These are phyloP conservation scores for Ctenoplectra terminalis DNA, from an alignment of 1,140 invertebrate species.

Conservation along the genomic window DNA sequence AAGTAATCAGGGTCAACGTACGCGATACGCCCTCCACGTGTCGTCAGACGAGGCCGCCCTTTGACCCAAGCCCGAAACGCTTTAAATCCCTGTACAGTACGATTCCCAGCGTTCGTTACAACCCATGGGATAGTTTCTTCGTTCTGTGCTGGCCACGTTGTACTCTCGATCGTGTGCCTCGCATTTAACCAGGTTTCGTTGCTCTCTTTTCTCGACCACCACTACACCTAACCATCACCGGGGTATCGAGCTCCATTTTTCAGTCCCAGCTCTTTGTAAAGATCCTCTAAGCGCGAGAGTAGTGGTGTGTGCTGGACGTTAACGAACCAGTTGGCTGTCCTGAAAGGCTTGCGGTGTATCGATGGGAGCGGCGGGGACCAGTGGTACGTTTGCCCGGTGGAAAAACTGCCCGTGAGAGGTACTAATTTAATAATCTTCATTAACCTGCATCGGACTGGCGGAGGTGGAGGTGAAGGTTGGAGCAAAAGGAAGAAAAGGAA, in stretches of 20 bases:
- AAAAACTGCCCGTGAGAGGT: constrained; percentile 70
- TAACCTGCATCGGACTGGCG: constrained; percentile 58
- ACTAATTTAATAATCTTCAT: constrained; percentile 80
- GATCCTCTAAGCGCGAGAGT: constrained; percentile 6
- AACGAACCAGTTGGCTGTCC: constrained; percentile 55
- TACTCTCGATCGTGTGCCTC: constrained; percentile 21
- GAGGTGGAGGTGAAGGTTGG: constrained; percentile 32
- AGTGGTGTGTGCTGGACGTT: constrained; percentile 10
- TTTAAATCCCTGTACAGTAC: constrained; percentile 15
- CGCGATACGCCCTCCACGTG: constrained; percentile 48
- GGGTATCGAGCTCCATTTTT: constrained; percentile 48
- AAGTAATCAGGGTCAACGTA: constrained; percentile 60
- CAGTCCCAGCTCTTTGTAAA: constrained; percentile 23
- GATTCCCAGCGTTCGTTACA: neutral
- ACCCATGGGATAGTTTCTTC: neutral
- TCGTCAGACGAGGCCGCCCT: constrained; percentile 45
- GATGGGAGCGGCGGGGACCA: constrained; percentile 23
- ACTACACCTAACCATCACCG: too few relatives aligned
- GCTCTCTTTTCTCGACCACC: constrained; percentile 11
- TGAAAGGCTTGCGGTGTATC: constrained; percentile 6
- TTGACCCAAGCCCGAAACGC: constrained; percentile 27
- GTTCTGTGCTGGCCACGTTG: neutral
- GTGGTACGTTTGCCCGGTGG: constrained; percentile 28
- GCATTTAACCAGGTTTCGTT: constrained; percentile 32
- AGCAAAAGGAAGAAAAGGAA: constrained; percentile 20